phyloP scores from a whole-genome alignment of 2,888 invertebrate genomes.

The Bruchidius siliquastri region DNA sequence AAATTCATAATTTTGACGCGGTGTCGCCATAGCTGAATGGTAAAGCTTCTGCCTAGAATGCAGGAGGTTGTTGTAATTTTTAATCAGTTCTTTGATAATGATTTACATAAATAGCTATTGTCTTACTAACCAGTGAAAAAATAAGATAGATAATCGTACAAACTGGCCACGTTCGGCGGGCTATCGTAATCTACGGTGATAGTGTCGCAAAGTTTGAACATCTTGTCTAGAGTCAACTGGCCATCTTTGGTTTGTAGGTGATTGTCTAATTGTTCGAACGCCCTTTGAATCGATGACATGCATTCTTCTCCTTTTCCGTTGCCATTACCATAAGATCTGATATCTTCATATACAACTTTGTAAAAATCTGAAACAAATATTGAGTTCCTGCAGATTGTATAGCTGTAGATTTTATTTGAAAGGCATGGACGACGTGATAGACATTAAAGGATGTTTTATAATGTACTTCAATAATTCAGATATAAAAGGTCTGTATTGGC shows the following conservation, averaged over 20 bases:
- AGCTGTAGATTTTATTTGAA: no score
- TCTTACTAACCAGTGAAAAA: conserved; percentile 88
- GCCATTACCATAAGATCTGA: conserved; percentile 65
- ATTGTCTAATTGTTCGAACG: conserved; percentile 11
- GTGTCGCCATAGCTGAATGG: no score
- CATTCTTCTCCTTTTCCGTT: conserved; percentile 30
- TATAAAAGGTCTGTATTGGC: no score
- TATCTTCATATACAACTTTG: neutral
- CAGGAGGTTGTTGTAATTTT: no score
- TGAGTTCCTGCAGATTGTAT: no score
- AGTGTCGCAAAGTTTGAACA: conserved; percentile 74
- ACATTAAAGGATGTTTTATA: no score
- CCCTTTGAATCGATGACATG: conserved; percentile 5
- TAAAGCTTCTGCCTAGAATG: no score
- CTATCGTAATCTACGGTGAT: conserved; percentile 59
- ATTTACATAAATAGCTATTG: no score
- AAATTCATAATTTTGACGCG: no score
- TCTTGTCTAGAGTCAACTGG: conserved; percentile 55
- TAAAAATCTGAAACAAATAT: neutral
- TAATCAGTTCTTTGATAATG: conserved; percentile 65
- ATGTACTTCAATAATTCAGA: no score
- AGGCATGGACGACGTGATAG: no score
- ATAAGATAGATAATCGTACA: conserved; percentile 74
- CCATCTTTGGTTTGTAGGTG: conserved; percentile 15
- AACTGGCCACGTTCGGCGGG: conserved; percentile 66